A percentile compares a stretch with the other conserved stretches of the same genome.
Conservation (phyloP, 1,140 invertebrate genomes). For the Nebria ingens region DNA sequence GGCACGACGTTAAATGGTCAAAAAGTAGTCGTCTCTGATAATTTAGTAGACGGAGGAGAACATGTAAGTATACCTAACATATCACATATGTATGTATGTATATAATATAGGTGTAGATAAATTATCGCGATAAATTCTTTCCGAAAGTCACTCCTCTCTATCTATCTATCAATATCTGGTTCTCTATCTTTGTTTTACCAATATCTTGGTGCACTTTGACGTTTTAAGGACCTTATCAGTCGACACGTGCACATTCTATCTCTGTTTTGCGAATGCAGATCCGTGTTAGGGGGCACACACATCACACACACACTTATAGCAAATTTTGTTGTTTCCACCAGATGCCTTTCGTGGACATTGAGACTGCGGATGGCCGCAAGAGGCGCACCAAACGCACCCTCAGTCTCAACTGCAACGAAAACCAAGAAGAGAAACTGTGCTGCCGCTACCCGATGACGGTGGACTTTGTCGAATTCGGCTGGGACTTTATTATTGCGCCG, state of each 20-base stretch:
- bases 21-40: conserved; percentile 25
- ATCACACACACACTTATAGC: no score
- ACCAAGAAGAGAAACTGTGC: conserved; percentile 66
- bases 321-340: no score
- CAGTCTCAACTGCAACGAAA: conserved; percentile 67
- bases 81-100: no score
- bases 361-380: conserved; percentile 49
- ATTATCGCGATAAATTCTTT: no score
- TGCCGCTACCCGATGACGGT: conserved; percentile 87
- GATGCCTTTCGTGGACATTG: conserved; percentile 73
- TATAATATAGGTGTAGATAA: no score
- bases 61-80: conserved; percentile 18
- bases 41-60: conserved; percentile 20
- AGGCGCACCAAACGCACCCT: conserved; percentile 62
- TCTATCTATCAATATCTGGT: no score
- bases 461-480: conserved; percentile 92
- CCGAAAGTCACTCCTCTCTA: not conserved
- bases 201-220: no score
- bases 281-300: no score
- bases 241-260: no score
- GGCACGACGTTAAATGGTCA: conserved; percentile 42
- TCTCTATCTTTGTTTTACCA: no score
- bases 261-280: no score
- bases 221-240: no score
- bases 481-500: conserved; percentile 98